These are phyloP conservation scores for Dendrolimus punctatus DNA, from an alignment of 1,140 invertebrate species.

Conservation along the genomic window DNA sequence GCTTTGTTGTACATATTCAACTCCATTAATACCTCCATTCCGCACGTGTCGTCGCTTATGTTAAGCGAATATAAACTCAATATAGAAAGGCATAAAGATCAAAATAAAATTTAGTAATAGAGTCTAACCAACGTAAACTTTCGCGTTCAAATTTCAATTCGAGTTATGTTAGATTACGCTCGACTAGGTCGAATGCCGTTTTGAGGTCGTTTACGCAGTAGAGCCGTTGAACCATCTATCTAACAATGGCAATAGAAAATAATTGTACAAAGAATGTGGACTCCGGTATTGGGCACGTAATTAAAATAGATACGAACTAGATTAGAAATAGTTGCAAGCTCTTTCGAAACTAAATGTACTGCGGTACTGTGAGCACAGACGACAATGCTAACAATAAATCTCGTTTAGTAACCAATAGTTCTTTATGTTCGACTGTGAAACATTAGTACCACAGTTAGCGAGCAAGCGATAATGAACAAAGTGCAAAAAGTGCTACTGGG, in stretches of 20 bases:
- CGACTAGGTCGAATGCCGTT: slow-evolving; percentile 65
- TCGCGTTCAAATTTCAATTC: slow-evolving; percentile 58
- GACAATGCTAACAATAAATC: slow-evolving; percentile 13
- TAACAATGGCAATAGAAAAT: slow-evolving; percentile 32
- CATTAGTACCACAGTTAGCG: slow-evolving; percentile 7
- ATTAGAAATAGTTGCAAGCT: slow-evolving; percentile 35
- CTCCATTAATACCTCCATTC: slow-evolving; percentile 69
- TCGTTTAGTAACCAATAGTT: slow-evolving; percentile 24
- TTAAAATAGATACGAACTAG: slow-evolving; percentile 49
- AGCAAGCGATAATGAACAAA: slow-evolving; percentile 11
- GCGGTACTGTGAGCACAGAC: slow-evolving; percentile 7
- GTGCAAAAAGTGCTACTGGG: slow-evolving; percentile 4
- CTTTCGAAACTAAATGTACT: slow-evolving; percentile 31
- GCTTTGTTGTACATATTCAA: slow-evolving; percentile 41
- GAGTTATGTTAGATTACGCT: slow-evolving; percentile 61
- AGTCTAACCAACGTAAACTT: slow-evolving; percentile 57
- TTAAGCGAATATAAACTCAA: slow-evolving; percentile 40
- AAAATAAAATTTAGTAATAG: slow-evolving; percentile 18
- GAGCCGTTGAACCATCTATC: slow-evolving; percentile 33
- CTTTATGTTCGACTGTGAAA: slow-evolving; percentile 8
- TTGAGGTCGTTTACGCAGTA: slow-evolving; percentile 65
- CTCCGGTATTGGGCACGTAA: slow-evolving; percentile 36
- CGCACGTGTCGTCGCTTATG: slow-evolving; percentile 53
- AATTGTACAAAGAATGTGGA: slow-evolving; percentile 33
- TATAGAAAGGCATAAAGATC: slow-evolving; percentile 8